A percentile compares a stretch with the other conserved stretches of the same genome.
These are phyloP conservation scores for Melitaea athalia DNA, from an alignment of 2,888 invertebrate species.

Conservation along the genomic window DNA sequence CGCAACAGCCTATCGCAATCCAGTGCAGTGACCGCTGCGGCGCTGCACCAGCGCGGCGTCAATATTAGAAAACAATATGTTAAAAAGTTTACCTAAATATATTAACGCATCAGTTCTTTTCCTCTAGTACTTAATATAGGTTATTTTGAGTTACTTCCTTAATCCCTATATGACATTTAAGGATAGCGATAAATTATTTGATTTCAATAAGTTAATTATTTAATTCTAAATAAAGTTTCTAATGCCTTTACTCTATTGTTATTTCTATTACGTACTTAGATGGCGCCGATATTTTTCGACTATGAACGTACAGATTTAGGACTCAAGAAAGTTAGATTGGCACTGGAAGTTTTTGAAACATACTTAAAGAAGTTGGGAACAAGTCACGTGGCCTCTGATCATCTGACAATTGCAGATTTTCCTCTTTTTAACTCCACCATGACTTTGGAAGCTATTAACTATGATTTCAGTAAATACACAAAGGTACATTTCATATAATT, in stretches of 20 bases:
- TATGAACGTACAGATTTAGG: constrained; percentile 86
- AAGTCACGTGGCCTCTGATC: constrained; percentile 85
- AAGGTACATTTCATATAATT: constrained; percentile 53
- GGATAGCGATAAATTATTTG: no score
- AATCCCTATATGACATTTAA: no score
- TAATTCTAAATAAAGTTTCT: no score
- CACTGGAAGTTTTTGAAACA: constrained; percentile 85
- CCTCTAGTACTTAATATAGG: no score
- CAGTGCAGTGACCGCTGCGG: no score
- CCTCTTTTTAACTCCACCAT: constrained; percentile 87
- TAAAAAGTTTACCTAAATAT: no score
- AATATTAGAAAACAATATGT: no score
- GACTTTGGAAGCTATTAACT: constrained; percentile 87
- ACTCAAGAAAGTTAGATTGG: constrained; percentile 86
- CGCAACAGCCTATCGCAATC: no score
- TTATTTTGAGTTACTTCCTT: no score
- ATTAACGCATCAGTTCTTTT: no score
- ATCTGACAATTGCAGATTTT: constrained; percentile 89
- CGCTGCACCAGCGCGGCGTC: no score
- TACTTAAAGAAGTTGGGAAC: constrained; percentile 84
- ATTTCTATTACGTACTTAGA: constrained; percentile 61
- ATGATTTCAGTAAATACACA: constrained; percentile 84
- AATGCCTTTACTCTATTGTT: background rate
- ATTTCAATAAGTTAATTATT: no score
- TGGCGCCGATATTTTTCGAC: constrained; percentile 90